Evolutionary conservation across 1,140 invertebrate genomes (phyloP), one percentile per base, ranked within the genome.

Genomic region (Diorhabda carinulata): DNA sequence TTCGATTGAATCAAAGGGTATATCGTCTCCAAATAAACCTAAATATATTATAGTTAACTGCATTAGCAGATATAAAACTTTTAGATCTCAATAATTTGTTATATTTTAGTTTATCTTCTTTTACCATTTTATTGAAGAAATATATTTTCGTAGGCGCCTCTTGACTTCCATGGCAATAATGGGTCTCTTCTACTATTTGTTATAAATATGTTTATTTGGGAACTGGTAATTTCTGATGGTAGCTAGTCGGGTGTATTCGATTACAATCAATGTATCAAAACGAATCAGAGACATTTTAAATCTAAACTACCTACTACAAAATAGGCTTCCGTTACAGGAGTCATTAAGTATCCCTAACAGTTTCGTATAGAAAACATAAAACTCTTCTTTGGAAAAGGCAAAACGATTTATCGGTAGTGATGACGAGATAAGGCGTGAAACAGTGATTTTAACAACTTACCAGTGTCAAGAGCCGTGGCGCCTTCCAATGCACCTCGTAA

Each of bases 391-490:
- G 44, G 44, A 57, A 64, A 64, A 64, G 63, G 45, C 63, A 57
- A 64, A 64, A 56, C 63, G 52, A 64, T 64, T 52, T 64, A 64
- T 64, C 63, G 63, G 63, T 42, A 56, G 9, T 43, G 63, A 64
- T 64, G 63, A 57, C 25, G 25, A 64, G 63, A 64, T 64, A 64
- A 64, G 40, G 63, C 45, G 63, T 64, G 63, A 64, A 64, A 64
- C 63, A 64, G 63, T 64, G 63, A 64, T 64, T 64, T 64, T 64
- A 64, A 64, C 63, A 64, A 64, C 47, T 57, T 52, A 64, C 63
- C 63, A 57, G 63, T 64, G 63, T 64, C 44, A 57, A 57, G 63
- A 47, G 25, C 25, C 42, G 56, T 64, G 63, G 63, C 63, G 63
- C 45, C 63, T 64, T 52, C 25, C 44, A 56, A 64, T 9, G 44